Evolutionary conservation across 2,113 vertebrate genomes (phyloP), one percentile per base, ranked within the genome.

Genomic region (Leptobrachium ailaonicum): DNA sequence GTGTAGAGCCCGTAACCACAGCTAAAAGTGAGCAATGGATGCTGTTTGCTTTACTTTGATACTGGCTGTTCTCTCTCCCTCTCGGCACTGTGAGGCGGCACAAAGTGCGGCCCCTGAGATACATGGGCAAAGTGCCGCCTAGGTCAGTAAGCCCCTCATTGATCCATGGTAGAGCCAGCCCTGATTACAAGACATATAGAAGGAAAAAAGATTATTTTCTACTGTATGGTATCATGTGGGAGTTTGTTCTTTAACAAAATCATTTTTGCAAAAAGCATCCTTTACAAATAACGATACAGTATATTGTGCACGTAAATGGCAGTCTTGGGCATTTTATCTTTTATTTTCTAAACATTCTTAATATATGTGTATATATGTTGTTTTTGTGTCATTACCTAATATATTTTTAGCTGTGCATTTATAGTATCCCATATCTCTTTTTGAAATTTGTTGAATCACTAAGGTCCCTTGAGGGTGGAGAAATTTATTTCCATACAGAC

Each of bases 391-490:
- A 3, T 85, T 84, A 54, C 97, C 97, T 2, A 97, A 83, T 64
- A 93, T 87, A 74, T 97, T 98, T 71, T 91, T 91, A 3, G 96
- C 96, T 2, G 92, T 95, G 88, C 97, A 98, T 79, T 90, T 95
- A 86, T 98, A 98, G 67, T 92, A 88, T 12, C 97, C 97, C 0
- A 92, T 80, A 64, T 98, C 97, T 41, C 84, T 88, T 53, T 85
- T 89, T 0, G 90, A 87, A 4, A 93, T 90, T 41, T 93, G 95
- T 85, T 96, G 96, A 71, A 98, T 92, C 76, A 96, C 90, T 41
- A 98, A 87, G 0, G 95, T 92, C 1, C 96, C 97, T 83, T 96
- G 94, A 0, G 96, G 95, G 63, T 97, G 94, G 2, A 98, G 90
- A 82, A 95, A 95, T 83, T 96, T 93, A 87, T 97, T 95, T 50